phyloP scores from a whole-genome alignment of 2,797 vertebrate genomes.

The Aldrovandia affinis region DNA sequence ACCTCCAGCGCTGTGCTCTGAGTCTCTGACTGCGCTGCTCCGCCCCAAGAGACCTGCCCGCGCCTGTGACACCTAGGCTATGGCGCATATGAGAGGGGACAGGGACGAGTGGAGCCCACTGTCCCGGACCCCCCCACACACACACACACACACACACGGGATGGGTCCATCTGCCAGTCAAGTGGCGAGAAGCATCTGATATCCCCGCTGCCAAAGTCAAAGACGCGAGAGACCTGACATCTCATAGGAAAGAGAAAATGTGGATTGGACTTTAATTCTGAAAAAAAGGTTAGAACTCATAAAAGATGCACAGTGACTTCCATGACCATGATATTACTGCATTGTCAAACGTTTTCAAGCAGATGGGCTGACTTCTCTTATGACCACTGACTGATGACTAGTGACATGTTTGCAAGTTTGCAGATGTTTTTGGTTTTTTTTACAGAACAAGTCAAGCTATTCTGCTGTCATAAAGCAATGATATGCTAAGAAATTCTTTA shows the following conservation, averaged over 20 bases:
- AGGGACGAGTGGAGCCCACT: background rate
- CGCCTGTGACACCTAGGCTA: background rate
- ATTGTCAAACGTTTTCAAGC: background rate
- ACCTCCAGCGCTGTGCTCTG: conserved; percentile 88
- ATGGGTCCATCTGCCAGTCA: background rate
- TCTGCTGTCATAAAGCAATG: background rate
- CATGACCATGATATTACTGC: background rate
- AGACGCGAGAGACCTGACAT: background rate
- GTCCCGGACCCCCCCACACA: background rate
- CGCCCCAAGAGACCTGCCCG: background rate
- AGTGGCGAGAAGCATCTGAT: background rate
- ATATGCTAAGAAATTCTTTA: background rate
- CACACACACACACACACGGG: background rate
- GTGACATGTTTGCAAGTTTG: background rate
- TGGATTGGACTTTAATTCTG: background rate
- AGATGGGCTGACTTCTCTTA: background rate
- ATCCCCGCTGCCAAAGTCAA: background rate
- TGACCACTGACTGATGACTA: background rate
- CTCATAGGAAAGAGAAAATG: background rate
- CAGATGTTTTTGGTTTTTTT: background rate
- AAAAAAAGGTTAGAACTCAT: background rate
- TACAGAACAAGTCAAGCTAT: background rate
- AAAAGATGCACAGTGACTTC: background rate
- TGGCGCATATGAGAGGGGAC: background rate
- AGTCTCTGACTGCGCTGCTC: conserved; percentile 32